phyloP scores from a whole-genome alignment of 2,888 invertebrate genomes.

The Merodon equestris region DNA sequence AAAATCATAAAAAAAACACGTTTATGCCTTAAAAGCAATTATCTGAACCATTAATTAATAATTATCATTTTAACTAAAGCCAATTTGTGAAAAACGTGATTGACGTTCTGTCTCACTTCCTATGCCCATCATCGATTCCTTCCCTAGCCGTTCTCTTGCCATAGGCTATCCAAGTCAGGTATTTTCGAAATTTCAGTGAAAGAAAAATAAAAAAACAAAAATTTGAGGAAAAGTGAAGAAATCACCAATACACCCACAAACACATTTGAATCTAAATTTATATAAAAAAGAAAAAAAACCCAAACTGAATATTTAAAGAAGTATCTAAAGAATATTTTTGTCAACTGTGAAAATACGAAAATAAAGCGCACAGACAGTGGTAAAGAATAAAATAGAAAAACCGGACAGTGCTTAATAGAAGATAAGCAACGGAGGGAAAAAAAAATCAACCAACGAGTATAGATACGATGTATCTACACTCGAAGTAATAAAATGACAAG shows the following conservation, averaged over 20 bases:
- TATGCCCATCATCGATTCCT: constrained; percentile 3
- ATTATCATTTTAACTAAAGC: constrained; percentile 38
- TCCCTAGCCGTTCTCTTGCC: constrained; percentile 21
- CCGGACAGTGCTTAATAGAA: constrained; percentile 46
- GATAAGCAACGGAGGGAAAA: constrained; percentile 1
- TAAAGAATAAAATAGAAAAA: constrained; percentile 47
- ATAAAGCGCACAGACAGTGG: constrained; percentile 27
- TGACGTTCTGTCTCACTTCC: constrained; percentile 25
- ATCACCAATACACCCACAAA: constrained; percentile 24
- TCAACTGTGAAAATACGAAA: constrained; percentile 49
- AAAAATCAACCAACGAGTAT: constrained; percentile 40
- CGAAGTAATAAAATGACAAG: constrained; percentile 64
- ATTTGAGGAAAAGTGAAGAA: too few relatives aligned
- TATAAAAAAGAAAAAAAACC: constrained; percentile 30
- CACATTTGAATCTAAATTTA: constrained; percentile 49
- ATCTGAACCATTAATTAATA: constrained; percentile 50
- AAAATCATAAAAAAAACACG: too few relatives aligned
- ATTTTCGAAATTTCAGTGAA: constrained; percentile 49
- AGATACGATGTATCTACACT: constrained; percentile 54
- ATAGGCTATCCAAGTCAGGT: constrained; percentile 48
- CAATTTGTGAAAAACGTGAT: constrained; percentile 43
- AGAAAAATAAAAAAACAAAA: constrained; percentile 6
- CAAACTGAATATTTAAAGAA: constrained; percentile 30
- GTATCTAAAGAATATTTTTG: constrained; percentile 33
- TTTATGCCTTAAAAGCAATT: constrained; percentile 42